Conservation (phyloP, 2,888 invertebrate genomes). For the Hybos culiciformis region DNA sequence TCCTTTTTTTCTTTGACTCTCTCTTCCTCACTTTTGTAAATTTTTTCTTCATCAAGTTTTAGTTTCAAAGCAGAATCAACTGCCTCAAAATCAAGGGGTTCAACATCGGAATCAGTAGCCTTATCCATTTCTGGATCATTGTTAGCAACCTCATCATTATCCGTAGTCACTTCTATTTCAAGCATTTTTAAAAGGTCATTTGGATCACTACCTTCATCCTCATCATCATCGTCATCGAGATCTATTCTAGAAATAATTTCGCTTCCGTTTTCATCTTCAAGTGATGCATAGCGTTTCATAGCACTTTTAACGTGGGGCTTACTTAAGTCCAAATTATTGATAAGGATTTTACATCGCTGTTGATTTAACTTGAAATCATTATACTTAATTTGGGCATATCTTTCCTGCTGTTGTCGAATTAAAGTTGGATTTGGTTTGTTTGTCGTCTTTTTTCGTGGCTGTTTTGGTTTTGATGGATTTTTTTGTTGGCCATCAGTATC, state of each 20-base stretch:
- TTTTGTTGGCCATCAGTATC: constrained; percentile 17
- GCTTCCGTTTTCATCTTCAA: constrained; percentile 7
- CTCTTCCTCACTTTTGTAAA: constrained; percentile 1
- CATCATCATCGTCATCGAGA: constrained; percentile 13
- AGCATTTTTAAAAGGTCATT: constrained; percentile 5
- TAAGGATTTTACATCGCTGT: constrained; percentile 22
- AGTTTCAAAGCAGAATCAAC: constrained; percentile 4
- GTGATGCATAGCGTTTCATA: not conserved
- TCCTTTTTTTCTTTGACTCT: not conserved
- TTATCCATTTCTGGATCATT: constrained; percentile 5
- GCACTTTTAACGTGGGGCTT: not conserved
- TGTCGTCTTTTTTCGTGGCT: constrained; percentile 32
- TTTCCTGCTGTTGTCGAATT: constrained; percentile 25
- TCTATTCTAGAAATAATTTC: no score
- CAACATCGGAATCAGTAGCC: constrained; percentile 9
- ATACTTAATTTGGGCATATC: constrained; percentile 26
- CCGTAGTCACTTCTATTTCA: not conserved
- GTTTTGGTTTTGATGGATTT: constrained; percentile 19
- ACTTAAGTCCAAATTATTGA: constrained; percentile 22
- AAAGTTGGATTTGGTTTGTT: constrained; percentile 32
- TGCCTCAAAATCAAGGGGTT: constrained; percentile 9
- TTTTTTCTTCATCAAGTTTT: not conserved
- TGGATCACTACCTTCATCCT: constrained; percentile 9
- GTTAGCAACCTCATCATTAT: constrained; percentile 1
- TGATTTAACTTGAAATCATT: constrained; percentile 30